Percentiles rank a stretch among this genome's conserved stretches.
Conservation (phyloP, 2,797 vertebrate species). For the Discoglossus pictus region DNA sequence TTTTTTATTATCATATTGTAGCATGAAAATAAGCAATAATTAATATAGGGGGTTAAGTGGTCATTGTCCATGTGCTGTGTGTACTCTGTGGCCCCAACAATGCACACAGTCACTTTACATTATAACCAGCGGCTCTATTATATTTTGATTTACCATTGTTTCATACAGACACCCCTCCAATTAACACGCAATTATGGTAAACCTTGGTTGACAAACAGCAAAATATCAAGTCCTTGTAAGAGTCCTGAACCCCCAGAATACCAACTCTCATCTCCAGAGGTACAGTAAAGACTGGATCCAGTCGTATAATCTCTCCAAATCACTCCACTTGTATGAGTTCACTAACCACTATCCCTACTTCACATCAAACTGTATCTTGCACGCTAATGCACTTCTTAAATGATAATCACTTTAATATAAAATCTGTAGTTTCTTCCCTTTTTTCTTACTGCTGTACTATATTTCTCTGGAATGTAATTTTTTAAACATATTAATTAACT, state of each 20-base stretch:
- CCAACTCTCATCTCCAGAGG: constrained; percentile 94
- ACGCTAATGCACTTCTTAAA: constrained; percentile 52
- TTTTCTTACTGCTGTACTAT: neutral
- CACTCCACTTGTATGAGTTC: constrained; percentile 62
- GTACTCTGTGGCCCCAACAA: no score
- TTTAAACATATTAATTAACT: neutral
- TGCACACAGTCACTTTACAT: neutral
- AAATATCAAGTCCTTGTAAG: constrained; percentile 94
- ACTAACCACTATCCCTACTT: constrained; percentile 64
- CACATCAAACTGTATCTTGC: constrained; percentile 44
- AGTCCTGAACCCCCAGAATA: constrained; percentile 92
- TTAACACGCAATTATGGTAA: constrained; percentile 99
- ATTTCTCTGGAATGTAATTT: constrained; percentile 11
- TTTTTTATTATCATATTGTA: no score
- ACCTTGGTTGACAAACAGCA: constrained; percentile 99
- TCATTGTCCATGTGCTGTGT: no score
- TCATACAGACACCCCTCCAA: constrained; percentile 93
- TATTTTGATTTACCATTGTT: constrained; percentile 88
- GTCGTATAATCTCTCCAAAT: constrained; percentile 59
- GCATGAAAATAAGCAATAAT: no score
- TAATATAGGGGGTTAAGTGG: no score
- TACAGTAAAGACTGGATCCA: constrained; percentile 82
- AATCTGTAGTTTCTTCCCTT: constrained; percentile 9
- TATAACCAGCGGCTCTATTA: constrained; percentile 52
- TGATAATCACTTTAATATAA: constrained; percentile 45